Evolutionary conservation across 2,113 vertebrate species (phyloP), one percentile per base, ranked within the genome.

Genomic region (Brachypteracias leptosomus): DNA sequence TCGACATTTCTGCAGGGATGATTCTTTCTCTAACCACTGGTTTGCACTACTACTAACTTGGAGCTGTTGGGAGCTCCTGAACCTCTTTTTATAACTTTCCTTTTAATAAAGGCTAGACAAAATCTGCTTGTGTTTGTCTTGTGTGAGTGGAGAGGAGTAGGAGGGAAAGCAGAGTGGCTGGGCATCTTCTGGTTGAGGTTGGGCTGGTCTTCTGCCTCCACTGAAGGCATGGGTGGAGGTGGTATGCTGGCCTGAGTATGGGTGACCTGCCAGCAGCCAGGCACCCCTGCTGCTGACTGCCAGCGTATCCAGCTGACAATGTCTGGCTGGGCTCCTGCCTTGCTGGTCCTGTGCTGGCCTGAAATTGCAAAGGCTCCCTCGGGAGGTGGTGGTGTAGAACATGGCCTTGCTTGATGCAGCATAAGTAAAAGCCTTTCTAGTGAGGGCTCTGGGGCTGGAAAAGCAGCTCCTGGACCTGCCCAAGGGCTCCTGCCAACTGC

Each of bases 81-180:
- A 95, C 86, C 84, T 96, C 81, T 91, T 97, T 97, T 97, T 97
- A 81, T 96, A 97, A 96, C 95, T 95, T 91, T 83, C 28, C 90
- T 96, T 97, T 97, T 97, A 97, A 97, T 97, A 97, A 97, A 91
- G 52, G 35, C 89, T 93, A 51, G 25, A 92, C 25, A 85, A 79
- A 91, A 95, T 61, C 31, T 87, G 35, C 26, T 70, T 76, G n/a
- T 51, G 31, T 10, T 73, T 89, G 61, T 82, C 33, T 54, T 89
- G 40, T 46, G 28, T 74, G 72, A 80, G 49, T 28, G 55, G 40
- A 66, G 35, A 78, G 47, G 16, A 79, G 29, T 20, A 68, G 31
- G 18, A 75, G 33, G 26, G 75, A 85, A 73, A 73, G 29, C 57
- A 44, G 46, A 70, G 55, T 55, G 24, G 25, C 55, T n/a, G 29